Evolutionary conservation across 2,113 vertebrate species (phyloP), one percentile per base, ranked within the genome.

Genomic region (Phocoena phocoena): DNA sequence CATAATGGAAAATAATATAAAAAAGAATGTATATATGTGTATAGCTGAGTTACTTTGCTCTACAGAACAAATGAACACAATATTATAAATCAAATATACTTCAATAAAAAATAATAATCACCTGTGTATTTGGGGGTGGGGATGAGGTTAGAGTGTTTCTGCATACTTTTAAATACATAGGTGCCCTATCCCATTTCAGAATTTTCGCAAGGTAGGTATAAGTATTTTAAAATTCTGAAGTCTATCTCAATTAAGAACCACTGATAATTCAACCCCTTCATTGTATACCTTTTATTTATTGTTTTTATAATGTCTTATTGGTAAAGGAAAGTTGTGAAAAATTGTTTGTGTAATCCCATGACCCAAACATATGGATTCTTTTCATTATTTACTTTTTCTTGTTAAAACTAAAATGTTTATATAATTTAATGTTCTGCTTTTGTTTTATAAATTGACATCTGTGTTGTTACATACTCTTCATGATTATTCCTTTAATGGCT

Each of bases 301-400:
- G 9, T 87, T 93, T 97, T 94, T 6, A 53, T 94, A 76, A 91
- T 90, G 26, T 68, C 67, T 88, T 81, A 18, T 31, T 86, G 47
- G 12, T 91, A 94, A 97, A 95, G 33, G 26, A 94, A 96, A 94
- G 33, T n/a, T 88, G 79, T 47, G 8, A 81, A 90, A 96, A 86
- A 71, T 71, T 74, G 6, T 83, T 71, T 74, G 6, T 83, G 8
- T 88, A 92, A 67, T 73, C 25, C 21, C n/a, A 60, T 90, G 44
- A 93, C 44, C 36, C 28, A 70, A 93, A 67, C 25, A 55, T 38
- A 89, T 76, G 58, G 17, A 85, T 62, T 76, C 65, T 84, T 68
- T 73, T 91, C 17, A 63, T 92, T 94, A 77, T 67, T 73, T 74
- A 55, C 33, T 87, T 92, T 92, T 41, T 53, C 60, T 81, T 94